Percentiles rank a stretch among this genome's conserved stretches.
Conservation (phyloP, 2,113 vertebrate genomes). For the Guaruba guarouba region DNA sequence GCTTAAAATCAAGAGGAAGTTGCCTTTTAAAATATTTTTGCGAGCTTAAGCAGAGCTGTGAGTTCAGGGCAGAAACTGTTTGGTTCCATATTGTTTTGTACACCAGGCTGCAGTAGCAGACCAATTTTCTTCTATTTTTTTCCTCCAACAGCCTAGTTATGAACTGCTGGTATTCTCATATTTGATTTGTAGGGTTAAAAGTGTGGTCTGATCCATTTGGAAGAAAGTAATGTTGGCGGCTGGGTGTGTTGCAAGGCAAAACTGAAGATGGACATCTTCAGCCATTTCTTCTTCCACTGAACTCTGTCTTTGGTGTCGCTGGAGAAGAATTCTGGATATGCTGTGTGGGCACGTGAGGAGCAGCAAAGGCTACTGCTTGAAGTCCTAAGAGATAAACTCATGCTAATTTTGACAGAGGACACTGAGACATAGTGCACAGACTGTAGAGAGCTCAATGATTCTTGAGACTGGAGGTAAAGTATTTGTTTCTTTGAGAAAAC, state of each 20-base stretch:
- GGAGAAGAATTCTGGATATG: conserved; percentile 14
- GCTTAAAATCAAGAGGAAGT: background rate
- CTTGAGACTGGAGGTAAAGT: background rate
- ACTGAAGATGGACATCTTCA: conserved; percentile 28
- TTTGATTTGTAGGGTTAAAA: conserved; percentile 77
- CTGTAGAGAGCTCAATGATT: background rate
- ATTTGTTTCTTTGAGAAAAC: background rate
- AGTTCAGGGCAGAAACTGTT: background rate
- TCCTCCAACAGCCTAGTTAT: background rate
- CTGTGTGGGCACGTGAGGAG: background rate
- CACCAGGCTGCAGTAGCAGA: background rate
- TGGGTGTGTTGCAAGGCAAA: background rate
- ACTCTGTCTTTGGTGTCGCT: background rate
- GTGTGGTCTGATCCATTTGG: conserved; percentile 83
- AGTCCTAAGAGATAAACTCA: background rate
- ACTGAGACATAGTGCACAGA: background rate
- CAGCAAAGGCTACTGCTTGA: background rate
- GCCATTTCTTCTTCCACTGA: background rate
- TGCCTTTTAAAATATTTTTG: background rate
- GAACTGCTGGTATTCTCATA: conserved; percentile 6
- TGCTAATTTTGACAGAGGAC: background rate
- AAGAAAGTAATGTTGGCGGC: conserved; percentile 69
- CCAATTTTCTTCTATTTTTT: background rate
- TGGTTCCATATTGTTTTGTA: background rate
- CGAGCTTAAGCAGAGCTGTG: background rate